Evolutionary conservation across 2,797 vertebrate genomes (phyloP), one percentile per base, ranked within the genome.

Genomic region (Hippoglossus hippoglossus): DNA sequence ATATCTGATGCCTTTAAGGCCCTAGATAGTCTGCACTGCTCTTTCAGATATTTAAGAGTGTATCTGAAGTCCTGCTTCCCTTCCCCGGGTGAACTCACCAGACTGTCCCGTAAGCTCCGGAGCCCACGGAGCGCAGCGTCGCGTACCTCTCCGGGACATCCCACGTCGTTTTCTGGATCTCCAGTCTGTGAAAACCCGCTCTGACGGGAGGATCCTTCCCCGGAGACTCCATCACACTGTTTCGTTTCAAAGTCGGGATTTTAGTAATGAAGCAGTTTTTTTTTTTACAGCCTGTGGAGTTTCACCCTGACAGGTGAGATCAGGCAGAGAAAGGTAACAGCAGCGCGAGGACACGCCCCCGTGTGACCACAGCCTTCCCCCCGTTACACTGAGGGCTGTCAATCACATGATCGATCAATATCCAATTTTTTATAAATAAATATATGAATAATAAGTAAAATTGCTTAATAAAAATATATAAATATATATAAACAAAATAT

Each of bases 91-190:
- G 19, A 71, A 89, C 94, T 94, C 79, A 96, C 95, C 95, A 96
- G 0, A 96, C 95, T 1, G 94, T 96, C 34, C 95, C 95, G 82
- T 96, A 96, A 0, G 95, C 95, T 47, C 95, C 95, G 24, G 94
- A 93, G 7, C 95, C 95, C 5, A 96, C 59, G 0, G 93, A n/a
- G 19, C 65, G 84, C 69, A 96, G 90, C n/a, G 85, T 34, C 9
- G 72, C 65, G 82, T 96, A 96, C 46, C 90, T 86, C 6, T 83
- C 70, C 26, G 94, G 94, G 46, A 95, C 79, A 26, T 95, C 94
- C 95, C 95, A 96, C 6, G 91, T 94, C 4, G 95, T 96, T 62
- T 95, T 95, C 79, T 96, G 94, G 59, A 96, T 63, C 64, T 96
- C 95, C 53, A 85, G 50, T 10, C 91, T 84, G 63, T 94, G 88